Conservation (phyloP, 1,140 invertebrate genomes). For the Halotydeus destructor region DNA sequence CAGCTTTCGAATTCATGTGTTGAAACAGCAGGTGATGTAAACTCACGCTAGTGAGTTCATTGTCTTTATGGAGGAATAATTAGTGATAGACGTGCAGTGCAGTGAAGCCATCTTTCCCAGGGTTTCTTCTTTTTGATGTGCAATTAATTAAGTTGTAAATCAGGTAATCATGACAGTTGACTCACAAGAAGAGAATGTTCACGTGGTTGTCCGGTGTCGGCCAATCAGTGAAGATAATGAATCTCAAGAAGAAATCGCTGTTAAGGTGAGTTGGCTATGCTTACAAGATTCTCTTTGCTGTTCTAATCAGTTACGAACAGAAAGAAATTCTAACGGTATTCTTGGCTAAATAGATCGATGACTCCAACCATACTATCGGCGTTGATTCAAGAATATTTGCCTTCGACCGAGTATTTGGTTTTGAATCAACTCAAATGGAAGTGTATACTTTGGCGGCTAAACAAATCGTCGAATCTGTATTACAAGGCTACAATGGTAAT, state of each 20-base stretch:
- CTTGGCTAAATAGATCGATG: not conserved
- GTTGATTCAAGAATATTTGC: slow-evolving; percentile 25
- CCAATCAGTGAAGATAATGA: slow-evolving; percentile 53
- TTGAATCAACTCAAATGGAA: slow-evolving; percentile 31
- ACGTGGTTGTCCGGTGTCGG: slow-evolving; percentile 65
- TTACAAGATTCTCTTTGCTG: not conserved
- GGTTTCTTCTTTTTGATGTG: too few relatives aligned
- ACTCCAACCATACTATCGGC: slow-evolving; percentile 1
- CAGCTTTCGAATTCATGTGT: too few relatives aligned
- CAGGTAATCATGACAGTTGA: not conserved
- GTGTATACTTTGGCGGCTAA: slow-evolving; percentile 50
- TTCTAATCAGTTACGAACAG: not conserved
- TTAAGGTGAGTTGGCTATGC: slow-evolving; percentile 22
- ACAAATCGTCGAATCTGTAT: slow-evolving; percentile 46
- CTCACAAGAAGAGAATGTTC: slow-evolving; percentile 29
- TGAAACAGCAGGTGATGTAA: too few relatives aligned
- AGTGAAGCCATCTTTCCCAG: too few relatives aligned
- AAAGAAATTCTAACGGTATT: not conserved
- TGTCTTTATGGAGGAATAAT: too few relatives aligned
- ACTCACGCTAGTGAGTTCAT: too few relatives aligned
- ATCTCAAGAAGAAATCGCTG: slow-evolving; percentile 17
- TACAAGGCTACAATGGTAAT: slow-evolving; percentile 28
- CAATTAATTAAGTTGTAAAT: too few relatives aligned
- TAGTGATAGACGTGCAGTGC: too few relatives aligned
- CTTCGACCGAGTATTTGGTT: slow-evolving; percentile 37